Percentiles rank a stretch among this genome's conserved stretches.
phyloP scores from a whole-genome alignment of 2,113 vertebrate genomes.

The Pseudolaguvia tuberculata region DNA sequence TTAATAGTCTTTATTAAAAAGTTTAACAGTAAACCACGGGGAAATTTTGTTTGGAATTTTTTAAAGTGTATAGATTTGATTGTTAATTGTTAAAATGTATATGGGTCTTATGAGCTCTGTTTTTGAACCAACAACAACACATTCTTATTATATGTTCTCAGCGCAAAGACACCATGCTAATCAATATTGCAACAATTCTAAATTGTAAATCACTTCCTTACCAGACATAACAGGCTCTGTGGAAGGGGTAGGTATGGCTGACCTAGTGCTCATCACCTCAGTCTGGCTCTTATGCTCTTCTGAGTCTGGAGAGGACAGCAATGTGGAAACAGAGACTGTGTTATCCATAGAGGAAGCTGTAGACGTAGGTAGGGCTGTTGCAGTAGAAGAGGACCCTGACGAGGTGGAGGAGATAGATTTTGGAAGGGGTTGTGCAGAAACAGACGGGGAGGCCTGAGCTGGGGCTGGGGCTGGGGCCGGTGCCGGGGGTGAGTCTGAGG shows the following conservation, averaged over 20 bases:
- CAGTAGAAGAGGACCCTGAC: constrained; percentile 67
- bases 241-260: constrained; percentile 47
- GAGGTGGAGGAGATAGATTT: constrained; percentile 70
- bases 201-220: constrained; percentile 40
- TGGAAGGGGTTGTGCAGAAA: constrained; percentile 63
- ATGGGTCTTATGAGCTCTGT: neutral
- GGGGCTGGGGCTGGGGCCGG: constrained; percentile 59
- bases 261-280: constrained; percentile 40
- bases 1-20: neutral
- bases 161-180: neutral
- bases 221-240: constrained; percentile 64
- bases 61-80: neutral
- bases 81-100: neutral
- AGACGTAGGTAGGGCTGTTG: constrained; percentile 72
- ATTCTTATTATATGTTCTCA: neutral
- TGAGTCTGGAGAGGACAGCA: constrained; percentile 73
- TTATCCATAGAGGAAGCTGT: constrained; percentile 73
- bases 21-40: too few relatives aligned
- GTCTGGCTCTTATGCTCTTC: constrained; percentile 73
- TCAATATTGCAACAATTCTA: neutral
- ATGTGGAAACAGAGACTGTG: constrained; percentile 69
- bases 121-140: neutral
- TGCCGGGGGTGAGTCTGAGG: constrained; percentile 46
- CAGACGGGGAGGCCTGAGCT: constrained; percentile 59
- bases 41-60: too few relatives aligned